Conservation (phyloP, 2,888 invertebrate genomes). For the Andrena bicolor region DNA sequence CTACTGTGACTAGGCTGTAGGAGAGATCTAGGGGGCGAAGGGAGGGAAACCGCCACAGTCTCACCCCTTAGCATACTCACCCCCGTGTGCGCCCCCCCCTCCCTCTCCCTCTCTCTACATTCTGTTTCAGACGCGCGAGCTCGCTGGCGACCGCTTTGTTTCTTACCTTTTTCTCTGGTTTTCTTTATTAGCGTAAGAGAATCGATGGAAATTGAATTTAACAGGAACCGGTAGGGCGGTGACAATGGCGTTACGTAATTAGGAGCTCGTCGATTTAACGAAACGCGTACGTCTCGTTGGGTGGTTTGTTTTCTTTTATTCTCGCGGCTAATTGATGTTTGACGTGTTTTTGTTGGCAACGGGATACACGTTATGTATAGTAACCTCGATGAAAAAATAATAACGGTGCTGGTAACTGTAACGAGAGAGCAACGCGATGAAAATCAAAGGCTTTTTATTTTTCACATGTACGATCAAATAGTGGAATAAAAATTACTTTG, state of each 20-base stretch:
- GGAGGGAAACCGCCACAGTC: constrained; percentile 34
- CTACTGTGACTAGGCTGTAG: constrained; percentile 39
- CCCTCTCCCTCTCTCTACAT: constrained; percentile 1
- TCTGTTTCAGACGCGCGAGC: background rate
- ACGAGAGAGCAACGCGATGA: too few relatives aligned
- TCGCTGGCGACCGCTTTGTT: background rate
- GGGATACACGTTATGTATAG: too few relatives aligned
- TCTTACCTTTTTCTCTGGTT: background rate
- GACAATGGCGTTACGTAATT: constrained; percentile 2
- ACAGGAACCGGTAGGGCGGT: background rate
- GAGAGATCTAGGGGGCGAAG: constrained; percentile 2
- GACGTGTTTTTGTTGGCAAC: too few relatives aligned
- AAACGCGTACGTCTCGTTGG: background rate
- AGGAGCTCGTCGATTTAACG: background rate
- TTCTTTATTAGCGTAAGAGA: constrained; percentile 14
- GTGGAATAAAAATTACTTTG: too few relatives aligned
- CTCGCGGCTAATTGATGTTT: too few relatives aligned
- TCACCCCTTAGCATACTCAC: background rate
- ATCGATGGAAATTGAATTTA: constrained; percentile 33
- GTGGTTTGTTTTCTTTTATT: too few relatives aligned
- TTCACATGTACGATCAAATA: too few relatives aligned
- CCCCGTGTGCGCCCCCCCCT: background rate
- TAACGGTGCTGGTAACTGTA: too few relatives aligned
- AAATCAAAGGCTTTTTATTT: too few relatives aligned
- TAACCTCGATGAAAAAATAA: too few relatives aligned